Base-by-base conservation (phyloP, 2,888 invertebrate species). In the Noctua pronuba region DNA sequence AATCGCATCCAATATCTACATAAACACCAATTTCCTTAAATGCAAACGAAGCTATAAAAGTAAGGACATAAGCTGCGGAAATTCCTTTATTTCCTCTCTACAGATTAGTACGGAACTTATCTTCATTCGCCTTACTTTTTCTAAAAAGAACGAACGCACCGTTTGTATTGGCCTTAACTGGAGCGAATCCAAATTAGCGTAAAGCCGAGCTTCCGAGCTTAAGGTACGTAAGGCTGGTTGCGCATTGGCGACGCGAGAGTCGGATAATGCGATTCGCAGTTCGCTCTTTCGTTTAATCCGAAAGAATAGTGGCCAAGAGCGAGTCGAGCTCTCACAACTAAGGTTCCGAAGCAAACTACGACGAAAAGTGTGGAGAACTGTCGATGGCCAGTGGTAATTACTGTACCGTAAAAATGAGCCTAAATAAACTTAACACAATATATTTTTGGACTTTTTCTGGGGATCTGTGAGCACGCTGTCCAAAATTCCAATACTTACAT, bases 141-240 rank as follows among this genome's bases (percentile, higher is more conserved):
- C 41, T 55, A 52, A 65, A 77, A 71, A 77, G 60, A 52, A 70
- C 24, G 35, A 76, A 80, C 65, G 77, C 72, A 80, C 21, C 65
- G 44, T 82, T 74, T 80, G 77, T 77, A 80, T 79, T 83, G 75
- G 80, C 86, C 86, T 88, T 88, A 88, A 86, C 86, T 88, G 88
- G 85, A 88, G 79, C 77, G 83, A 75, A 78, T 88, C 86, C 86
- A 88, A 88, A 88, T 88, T 85, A 88, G 86, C 79, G 75, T 79
- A 67, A 82, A 85, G 86, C 84, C 81, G n/a, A 66, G 86, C 82
- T 86, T 73, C 73, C 65, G 31, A 82, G 86, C 79, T 80, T 83
- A 88, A 85, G 87, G 78, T 82, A 71, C 11, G 73, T 86, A 74
- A 88, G 76, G 80, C 62, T 68, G 71, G 58, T 31, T 62, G n/a